These are phyloP conservation scores for Orthosia gracilis DNA, from an alignment of 2,888 invertebrate species.

Conservation along the genomic window DNA sequence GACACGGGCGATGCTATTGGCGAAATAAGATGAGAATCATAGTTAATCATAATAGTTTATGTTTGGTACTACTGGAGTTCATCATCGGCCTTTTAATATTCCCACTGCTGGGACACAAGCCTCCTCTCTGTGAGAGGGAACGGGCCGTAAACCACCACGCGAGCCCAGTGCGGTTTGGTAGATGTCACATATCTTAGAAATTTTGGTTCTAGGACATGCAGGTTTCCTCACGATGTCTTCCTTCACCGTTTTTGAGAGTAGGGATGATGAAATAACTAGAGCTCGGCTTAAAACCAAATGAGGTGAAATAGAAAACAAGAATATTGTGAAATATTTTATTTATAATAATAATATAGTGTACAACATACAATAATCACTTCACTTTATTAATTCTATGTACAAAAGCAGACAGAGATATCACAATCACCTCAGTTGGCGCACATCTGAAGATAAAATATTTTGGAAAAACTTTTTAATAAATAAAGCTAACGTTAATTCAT, in stretches of 20 bases:
- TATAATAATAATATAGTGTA: slow-evolving; percentile 62
- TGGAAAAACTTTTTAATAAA: background rate
- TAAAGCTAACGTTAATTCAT: slow-evolving; percentile 18
- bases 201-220: too few species aligned
- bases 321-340: slow-evolving; percentile 58
- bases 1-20: too few species aligned
- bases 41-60: background rate
- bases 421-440: slow-evolving; percentile 65
- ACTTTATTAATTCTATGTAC: slow-evolving; percentile 70
- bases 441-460: slow-evolving; percentile 50
- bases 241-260: too few species aligned
- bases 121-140: too few species aligned
- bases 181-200: too few species aligned
- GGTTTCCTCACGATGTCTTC: too few species aligned
- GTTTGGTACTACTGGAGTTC: background rate
- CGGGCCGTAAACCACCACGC: too few species aligned
- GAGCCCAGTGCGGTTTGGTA: too few species aligned
- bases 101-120: too few species aligned
- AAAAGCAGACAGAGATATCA: slow-evolving; percentile 72
- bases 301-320: background rate
- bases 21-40: too few species aligned
- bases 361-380: slow-evolving; percentile 56
- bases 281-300: background rate
- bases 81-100: too few species aligned
- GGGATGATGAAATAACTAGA: too few species aligned